A percentile compares a stretch with the other conserved stretches of the same genome.
phyloP scores from a whole-genome alignment of 2,888 invertebrate genomes.

The Tenthredo mesomela region DNA sequence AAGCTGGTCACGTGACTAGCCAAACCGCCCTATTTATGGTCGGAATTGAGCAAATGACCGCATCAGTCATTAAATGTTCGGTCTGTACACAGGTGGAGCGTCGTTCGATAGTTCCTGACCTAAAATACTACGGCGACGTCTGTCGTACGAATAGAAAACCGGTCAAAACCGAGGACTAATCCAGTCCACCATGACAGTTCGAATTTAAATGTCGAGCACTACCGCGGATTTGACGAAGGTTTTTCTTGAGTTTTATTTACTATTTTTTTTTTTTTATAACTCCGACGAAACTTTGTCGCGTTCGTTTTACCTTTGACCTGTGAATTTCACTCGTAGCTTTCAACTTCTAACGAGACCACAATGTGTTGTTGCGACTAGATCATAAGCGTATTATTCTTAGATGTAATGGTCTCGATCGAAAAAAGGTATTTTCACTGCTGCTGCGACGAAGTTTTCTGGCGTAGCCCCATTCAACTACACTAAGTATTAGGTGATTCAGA shows the following conservation, averaged over 20 bases:
- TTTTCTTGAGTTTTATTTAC: neutral
- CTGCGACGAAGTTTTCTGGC: neutral
- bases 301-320: neutral
- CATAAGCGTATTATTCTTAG: neutral
- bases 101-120: constrained; percentile 25
- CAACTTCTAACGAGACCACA: neutral
- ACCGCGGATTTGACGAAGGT: neutral
- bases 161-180: neutral
- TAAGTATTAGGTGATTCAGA: neutral
- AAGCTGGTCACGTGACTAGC: constrained; percentile 18
- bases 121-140: constrained; percentile 23
- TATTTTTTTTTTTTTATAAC: neutral
- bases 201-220: neutral
- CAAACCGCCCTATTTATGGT: constrained; percentile 11
- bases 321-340: neutral
- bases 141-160: constrained; percentile 19
- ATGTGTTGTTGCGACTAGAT: neutral
- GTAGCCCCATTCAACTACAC: neutral
- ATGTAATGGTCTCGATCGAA: neutral
- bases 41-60: constrained; percentile 18
- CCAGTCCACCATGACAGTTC: neutral
- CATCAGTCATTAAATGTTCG: constrained; percentile 13
- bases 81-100: constrained; percentile 30
- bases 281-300: neutral
- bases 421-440: neutral